A percentile compares a stretch with the other conserved stretches of the same genome.
These are phyloP conservation scores for Myrmecobius fasciatus DNA, from an alignment of 2,113 vertebrate species.

Conservation along the genomic window DNA sequence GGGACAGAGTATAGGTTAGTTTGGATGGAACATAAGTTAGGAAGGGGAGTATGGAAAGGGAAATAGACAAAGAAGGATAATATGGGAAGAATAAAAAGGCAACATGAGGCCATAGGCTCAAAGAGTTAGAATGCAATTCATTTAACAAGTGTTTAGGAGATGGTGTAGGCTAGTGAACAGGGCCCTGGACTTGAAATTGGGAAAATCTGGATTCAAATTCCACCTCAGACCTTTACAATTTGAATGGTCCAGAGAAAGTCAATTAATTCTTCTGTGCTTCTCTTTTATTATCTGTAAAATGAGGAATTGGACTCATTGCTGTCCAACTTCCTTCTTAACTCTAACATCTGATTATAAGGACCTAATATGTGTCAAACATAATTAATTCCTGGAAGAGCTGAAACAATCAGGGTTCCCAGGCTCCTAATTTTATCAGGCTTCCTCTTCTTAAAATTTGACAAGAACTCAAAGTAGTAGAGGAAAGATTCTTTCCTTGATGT, in stretches of 20 bases:
- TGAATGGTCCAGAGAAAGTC: background rate
- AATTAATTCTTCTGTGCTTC: background rate
- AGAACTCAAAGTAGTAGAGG: background rate
- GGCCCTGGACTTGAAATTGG: background rate
- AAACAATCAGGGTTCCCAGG: background rate
- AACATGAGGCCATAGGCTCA: background rate
- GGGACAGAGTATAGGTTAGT: background rate
- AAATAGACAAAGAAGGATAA: background rate
- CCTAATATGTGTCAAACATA: background rate
- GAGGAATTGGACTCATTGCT: background rate
- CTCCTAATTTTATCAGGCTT: background rate
- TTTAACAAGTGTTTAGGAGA: background rate
- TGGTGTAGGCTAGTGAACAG: background rate
- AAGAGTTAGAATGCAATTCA: background rate
- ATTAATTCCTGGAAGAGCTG: background rate
- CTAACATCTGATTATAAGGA: background rate
- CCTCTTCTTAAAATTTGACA: background rate
- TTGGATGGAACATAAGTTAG: background rate
- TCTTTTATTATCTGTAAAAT: background rate
- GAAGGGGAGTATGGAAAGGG: background rate
- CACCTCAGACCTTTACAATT: background rate
- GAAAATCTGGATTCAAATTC: background rate
- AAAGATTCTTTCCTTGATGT: background rate
- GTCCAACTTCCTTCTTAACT: background rate
- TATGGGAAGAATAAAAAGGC: background rate